Conservation (phyloP, 2,888 invertebrate species). For the Patella ulyssiponensis region DNA sequence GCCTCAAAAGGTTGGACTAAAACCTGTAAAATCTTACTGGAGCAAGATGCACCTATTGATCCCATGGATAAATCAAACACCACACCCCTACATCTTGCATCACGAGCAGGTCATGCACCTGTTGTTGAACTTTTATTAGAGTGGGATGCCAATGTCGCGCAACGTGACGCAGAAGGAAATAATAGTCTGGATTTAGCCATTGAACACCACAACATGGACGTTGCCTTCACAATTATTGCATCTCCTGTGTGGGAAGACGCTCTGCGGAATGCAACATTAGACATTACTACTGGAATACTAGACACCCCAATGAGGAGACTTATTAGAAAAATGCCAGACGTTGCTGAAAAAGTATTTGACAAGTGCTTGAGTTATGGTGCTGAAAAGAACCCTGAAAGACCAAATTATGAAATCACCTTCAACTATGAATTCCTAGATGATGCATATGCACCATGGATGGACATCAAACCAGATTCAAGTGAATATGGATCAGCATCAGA, state of each 20-base stretch:
- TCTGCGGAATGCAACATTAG: conserved; percentile 69
- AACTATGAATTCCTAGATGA: conserved; percentile 75
- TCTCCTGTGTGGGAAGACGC: conserved; percentile 71
- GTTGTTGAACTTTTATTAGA: conserved; percentile 71
- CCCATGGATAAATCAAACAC: conserved; percentile 72
- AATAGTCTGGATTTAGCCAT: conserved; percentile 73
- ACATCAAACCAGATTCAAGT: conserved; percentile 39
- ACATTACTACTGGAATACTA: conserved; percentile 58
- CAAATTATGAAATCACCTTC: conserved; percentile 70
- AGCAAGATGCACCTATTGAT: conserved; percentile 72
- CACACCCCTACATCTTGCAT: conserved; percentile 73
- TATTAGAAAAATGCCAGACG: conserved; percentile 74
- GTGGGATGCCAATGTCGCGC: conserved; percentile 68
- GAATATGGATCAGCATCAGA: conserved; percentile 58
- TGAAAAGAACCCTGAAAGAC: conserved; percentile 60
- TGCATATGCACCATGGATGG: conserved; percentile 70
- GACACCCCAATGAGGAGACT: conserved; percentile 74
- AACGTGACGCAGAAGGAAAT: conserved; percentile 68
- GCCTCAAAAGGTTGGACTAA: conserved; percentile 72
- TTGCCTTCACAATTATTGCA: conserved; percentile 71
- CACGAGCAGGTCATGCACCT: conserved; percentile 68
- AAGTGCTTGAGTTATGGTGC: conserved; percentile 62
- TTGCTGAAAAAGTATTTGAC: conserved; percentile 69
- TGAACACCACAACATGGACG: conserved; percentile 70
- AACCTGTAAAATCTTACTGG: conserved; percentile 67